Evolutionary conservation across 2,888 invertebrate genomes (phyloP).

Genomic region (Eubasilissa splendida): DNA sequence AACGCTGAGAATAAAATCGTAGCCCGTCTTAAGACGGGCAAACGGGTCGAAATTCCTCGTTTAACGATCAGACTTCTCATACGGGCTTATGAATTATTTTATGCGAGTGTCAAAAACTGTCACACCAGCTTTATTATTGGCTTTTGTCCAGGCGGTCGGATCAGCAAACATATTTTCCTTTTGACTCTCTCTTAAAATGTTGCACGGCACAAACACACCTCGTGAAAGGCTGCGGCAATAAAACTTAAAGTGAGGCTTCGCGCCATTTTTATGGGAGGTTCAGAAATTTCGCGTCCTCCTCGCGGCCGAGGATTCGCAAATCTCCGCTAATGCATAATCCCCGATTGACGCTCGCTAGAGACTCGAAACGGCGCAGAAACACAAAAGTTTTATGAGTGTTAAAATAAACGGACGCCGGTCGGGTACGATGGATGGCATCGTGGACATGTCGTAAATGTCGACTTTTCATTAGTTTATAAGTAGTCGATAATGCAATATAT

Average conservation of each 20-base stretch:
- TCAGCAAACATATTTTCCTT: slow-evolving; percentile 7
- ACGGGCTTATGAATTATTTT: slow-evolving; percentile 41
- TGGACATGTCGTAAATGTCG: neutral
- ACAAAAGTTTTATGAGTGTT: neutral
- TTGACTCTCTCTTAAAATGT: slow-evolving; percentile 22
- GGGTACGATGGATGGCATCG: neutral
- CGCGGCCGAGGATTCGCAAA: slow-evolving; percentile 14
- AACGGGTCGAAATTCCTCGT: slow-evolving; percentile 12
- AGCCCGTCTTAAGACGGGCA: no score
- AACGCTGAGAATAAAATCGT: no score
- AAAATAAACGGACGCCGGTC: neutral
- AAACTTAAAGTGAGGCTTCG: slow-evolving; percentile 2
- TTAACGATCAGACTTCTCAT: slow-evolving; percentile 35
- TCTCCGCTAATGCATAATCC: slow-evolving; percentile 23
- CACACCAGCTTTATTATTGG: slow-evolving; percentile 43
- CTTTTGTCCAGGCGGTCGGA: slow-evolving; percentile 20
- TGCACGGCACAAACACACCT: slow-evolving; percentile 10
- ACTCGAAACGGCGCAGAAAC: neutral
- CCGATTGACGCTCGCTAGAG: neutral
- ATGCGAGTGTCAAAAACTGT: slow-evolving; percentile 43
- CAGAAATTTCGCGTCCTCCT: slow-evolving; percentile 13
- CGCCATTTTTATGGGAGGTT: slow-evolving; percentile 20
- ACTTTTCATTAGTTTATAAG: slow-evolving; percentile 4
- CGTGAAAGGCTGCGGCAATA: neutral
- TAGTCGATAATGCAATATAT: neutral